phyloP scores from a whole-genome alignment of 2,888 invertebrate species.

The Coenonympha glycerion region DNA sequence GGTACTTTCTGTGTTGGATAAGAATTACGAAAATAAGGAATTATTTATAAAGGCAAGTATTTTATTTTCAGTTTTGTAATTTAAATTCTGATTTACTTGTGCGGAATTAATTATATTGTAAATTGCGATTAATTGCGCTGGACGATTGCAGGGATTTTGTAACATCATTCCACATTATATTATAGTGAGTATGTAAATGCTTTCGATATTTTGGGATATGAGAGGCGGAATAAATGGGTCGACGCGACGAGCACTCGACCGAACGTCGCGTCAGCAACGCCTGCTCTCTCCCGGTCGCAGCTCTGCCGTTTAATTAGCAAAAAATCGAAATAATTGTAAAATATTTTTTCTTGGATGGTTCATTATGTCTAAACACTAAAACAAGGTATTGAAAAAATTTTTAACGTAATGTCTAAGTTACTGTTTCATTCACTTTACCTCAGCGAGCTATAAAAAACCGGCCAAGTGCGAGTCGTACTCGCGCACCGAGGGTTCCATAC shows the following conservation, averaged over 20 bases:
- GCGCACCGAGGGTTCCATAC: too few relatives aligned
- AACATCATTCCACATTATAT: constrained; percentile 18
- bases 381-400: too few relatives aligned
- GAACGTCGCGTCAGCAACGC: constrained; percentile 63
- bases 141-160: constrained; percentile 5
- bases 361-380: too few relatives aligned
- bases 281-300: constrained; percentile 70
- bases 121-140: not conserved
- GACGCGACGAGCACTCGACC: constrained; percentile 56
- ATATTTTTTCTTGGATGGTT: too few relatives aligned
- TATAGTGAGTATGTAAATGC: constrained; percentile 37
- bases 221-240: constrained; percentile 67
- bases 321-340: too few relatives aligned
- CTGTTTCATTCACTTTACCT: too few relatives aligned
- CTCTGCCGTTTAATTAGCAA: constrained; percentile 49
- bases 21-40: constrained; percentile 12
- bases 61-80: not conserved
- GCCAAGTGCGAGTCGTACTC: too few relatives aligned
- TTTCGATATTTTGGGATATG: constrained; percentile 72
- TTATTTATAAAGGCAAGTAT: constrained; percentile 24
- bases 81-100: not conserved
- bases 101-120: constrained; percentile 1
- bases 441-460: too few relatives aligned
- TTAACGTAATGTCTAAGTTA: too few relatives aligned
- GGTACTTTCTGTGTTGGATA: constrained; percentile 28